Base-by-base conservation (phyloP, 2,888 invertebrate genomes). In the Lordiphosa fenestrarum region DNA sequence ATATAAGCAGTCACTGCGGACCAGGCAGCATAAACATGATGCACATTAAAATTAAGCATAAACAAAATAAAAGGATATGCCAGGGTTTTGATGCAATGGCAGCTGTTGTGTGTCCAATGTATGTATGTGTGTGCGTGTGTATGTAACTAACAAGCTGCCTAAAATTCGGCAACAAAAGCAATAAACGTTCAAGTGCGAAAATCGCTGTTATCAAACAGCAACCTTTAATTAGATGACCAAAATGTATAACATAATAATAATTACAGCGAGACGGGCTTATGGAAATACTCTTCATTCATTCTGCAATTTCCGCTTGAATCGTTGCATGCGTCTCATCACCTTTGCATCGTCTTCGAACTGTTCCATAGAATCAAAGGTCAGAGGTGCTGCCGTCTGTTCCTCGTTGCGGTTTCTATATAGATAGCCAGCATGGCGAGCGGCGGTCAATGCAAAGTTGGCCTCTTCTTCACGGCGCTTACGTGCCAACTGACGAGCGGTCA, bases 101-200 rank as follows among this genome's bases (percentile, higher is more conserved):
- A 53, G 36, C 53, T 53, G 53, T 25, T 53, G 42, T 33, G n/a
- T 25, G 36, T 36, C 35, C 7, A 47, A 3, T 13, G 10, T 6
- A 4, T 12, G n/a, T 7, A 3, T 12, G n/a, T 12, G 6, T 5
- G 21, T 41, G 37, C 53, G 39, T 53, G 7, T 7, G 30, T 9
- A 30, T 30, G 30, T 30, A 67, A 67, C 51, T 57, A 67, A 56
- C 49, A 47, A 52, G 35, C 37, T 56, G 39, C 25, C 40, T 55
- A 66, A 7, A 30, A 30, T 44, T 7, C 44, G 9, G 13, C 4
- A 13, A 10, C 10, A 30, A 30, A 30, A 10, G 4, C 30, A 30
- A 30, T 30, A 30, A 30, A 25, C 25, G 7, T 25, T 25, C 25
- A 25, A 25, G 25, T 25, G 25, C 25, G 25, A 25, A 25, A 25